Conservation (phyloP, 2,888 invertebrate genomes). For the Campaea margaritaria region DNA sequence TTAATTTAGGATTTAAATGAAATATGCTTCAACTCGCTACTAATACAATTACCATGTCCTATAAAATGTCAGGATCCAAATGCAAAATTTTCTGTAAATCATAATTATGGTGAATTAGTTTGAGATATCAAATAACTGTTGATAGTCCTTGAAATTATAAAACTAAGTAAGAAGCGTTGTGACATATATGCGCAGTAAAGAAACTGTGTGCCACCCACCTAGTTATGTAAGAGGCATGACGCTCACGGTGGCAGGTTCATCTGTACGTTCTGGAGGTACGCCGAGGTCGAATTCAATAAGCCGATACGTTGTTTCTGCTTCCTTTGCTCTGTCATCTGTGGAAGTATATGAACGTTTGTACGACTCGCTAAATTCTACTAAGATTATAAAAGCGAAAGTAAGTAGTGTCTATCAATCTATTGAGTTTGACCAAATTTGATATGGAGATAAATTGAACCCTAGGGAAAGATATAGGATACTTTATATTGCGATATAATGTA, state of each 20-base stretch:
- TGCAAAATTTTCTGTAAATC: neutral
- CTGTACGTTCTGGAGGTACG: slow-evolving; percentile 86
- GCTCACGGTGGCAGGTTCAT: slow-evolving; percentile 77
- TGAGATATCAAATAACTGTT: no score
- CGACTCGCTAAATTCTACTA: neutral
- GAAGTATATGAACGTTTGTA: neutral
- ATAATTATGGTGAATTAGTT: neutral
- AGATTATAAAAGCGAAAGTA: no score
- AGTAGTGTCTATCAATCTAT: no score
- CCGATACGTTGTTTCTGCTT: slow-evolving; percentile 97
- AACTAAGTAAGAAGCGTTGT: neutral
- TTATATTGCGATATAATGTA: no score
- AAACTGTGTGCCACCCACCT: slow-evolving; percentile 28
- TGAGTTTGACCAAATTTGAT: no score
- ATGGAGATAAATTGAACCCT: no score
- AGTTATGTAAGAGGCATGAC: slow-evolving; percentile 43
- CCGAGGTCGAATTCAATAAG: slow-evolving; percentile 91
- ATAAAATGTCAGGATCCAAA: no score
- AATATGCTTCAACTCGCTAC: no score
- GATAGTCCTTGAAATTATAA: no score
- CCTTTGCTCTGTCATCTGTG: slow-evolving; percentile 96
- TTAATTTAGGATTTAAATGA: no score
- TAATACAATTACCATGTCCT: no score
- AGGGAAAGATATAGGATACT: no score
- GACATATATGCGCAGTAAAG: slow-evolving; percentile 2